A percentile compares a stretch with the other conserved stretches of the same genome.
These are phyloP conservation scores for Tortrix viridana DNA, from an alignment of 2,888 invertebrate species.

Conservation along the genomic window DNA sequence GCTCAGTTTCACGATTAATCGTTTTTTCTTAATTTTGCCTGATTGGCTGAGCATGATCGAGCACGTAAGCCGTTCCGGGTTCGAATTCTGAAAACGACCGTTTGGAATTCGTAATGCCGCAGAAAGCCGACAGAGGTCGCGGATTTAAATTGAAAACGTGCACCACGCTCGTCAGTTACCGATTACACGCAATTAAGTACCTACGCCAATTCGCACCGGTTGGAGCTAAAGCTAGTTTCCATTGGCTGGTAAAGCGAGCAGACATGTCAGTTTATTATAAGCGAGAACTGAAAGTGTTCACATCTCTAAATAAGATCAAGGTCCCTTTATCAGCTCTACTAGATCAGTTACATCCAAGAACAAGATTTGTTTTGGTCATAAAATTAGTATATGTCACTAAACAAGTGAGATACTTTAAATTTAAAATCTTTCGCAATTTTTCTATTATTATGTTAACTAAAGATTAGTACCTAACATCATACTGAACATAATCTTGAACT, in stretches of 20 bases:
- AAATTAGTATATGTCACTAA: too few species aligned
- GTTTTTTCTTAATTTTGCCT: conserved; percentile 19
- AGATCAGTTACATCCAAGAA: background rate
- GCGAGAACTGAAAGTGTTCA: background rate
- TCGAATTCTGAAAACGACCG: conserved; percentile 34
- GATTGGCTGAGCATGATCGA: conserved; percentile 24
- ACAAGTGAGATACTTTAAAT: too few species aligned
- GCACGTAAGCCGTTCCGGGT: conserved; percentile 33
- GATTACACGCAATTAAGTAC: conserved; percentile 64
- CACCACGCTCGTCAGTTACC: conserved; percentile 57
- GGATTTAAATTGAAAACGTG: conserved; percentile 65
- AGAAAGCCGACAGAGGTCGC: conserved; percentile 42
- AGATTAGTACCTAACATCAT: too few species aligned
- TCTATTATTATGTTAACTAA: too few species aligned
- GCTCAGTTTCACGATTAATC: conserved; percentile 5
- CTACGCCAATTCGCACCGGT: conserved; percentile 48
- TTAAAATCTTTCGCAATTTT: too few species aligned
- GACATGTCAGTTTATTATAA: background rate
- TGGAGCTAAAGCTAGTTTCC: conserved; percentile 15
- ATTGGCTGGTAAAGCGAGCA: conserved; percentile 2
- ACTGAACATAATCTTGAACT: background rate
- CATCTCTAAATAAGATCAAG: too few species aligned
- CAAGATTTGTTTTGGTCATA: background rate
- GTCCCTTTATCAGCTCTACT: background rate
- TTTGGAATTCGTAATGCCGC: conserved; percentile 41